A percentile compares a stretch with the other conserved stretches of the same genome.
These are phyloP conservation scores for Gasteruption jaculator DNA, from an alignment of 2,888 invertebrate genomes.

Conservation along the genomic window DNA sequence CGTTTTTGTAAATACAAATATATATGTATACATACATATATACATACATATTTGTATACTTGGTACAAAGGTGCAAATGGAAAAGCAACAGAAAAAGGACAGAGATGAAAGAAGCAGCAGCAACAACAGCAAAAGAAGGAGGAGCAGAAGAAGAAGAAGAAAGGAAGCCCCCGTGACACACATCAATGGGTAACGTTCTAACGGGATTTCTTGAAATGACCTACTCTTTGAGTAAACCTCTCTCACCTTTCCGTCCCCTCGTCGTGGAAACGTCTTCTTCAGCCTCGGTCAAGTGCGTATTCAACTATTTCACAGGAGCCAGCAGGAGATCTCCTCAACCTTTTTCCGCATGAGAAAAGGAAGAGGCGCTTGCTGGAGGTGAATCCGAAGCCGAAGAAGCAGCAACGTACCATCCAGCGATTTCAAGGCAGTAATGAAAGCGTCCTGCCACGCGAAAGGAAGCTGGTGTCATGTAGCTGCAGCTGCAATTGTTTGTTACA, in stretches of 20 bases:
- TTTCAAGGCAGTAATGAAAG: constrained; percentile 40
- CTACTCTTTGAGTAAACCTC: constrained; percentile 36
- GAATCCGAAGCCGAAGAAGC: constrained; percentile 41
- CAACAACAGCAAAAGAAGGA: no score
- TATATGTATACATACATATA: no score
- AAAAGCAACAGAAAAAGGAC: no score
- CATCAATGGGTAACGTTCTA: constrained; percentile 45
- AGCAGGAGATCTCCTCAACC: constrained; percentile 3
- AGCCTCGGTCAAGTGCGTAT: constrained; percentile 25
- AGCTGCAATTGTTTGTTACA: constrained; percentile 13
- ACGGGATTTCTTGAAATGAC: constrained; percentile 45
- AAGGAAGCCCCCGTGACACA: constrained; percentile 46
- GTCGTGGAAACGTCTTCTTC: constrained; percentile 18
- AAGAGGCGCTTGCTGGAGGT: constrained; percentile 50
- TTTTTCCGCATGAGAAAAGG: constrained; percentile 25
- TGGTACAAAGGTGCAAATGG: no score
- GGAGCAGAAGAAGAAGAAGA: no score
- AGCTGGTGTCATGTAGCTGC: constrained; percentile 45
- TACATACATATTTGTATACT: no score
- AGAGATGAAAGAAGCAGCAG: no score
- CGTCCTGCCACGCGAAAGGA: constrained; percentile 38
- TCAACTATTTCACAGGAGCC: constrained; percentile 10
- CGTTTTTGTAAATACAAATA: no score
- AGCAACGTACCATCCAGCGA: constrained; percentile 37
- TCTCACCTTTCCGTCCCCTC: constrained; percentile 19